Conservation (phyloP, 2,888 invertebrate genomes). For the Ophioninae sp. region DNA sequence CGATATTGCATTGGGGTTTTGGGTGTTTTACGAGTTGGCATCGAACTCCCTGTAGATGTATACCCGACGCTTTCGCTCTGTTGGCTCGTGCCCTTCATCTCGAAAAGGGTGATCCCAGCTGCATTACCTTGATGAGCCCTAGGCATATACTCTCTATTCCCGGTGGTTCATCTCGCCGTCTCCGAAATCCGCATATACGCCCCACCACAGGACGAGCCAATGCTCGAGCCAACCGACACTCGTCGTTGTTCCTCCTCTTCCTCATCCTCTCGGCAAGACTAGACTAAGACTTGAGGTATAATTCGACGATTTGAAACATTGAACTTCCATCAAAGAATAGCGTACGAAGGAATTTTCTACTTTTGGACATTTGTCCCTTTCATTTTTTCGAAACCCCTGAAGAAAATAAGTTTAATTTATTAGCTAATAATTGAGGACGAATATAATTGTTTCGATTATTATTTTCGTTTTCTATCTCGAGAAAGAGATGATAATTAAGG, state of each 20-base stretch:
- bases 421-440: no score
- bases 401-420: no score
- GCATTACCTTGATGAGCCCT: constrained; percentile 80
- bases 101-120: constrained; percentile 77
- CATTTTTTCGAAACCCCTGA: no score
- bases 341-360: not conserved
- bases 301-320: constrained; percentile 14
- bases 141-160: constrained; percentile 66
- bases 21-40: not conserved
- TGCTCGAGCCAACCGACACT: constrained; percentile 44
- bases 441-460: no score
- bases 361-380: no score
- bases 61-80: constrained; percentile 30
- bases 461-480: no score
- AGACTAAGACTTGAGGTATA: constrained; percentile 38
- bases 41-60: not conserved
- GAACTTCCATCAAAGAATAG: constrained; percentile 3
- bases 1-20: not conserved
- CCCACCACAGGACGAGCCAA: constrained; percentile 32
- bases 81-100: constrained; percentile 35
- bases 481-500: no score
- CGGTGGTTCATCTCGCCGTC: constrained; percentile 50
- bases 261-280: constrained; percentile 50
- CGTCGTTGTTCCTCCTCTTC: constrained; percentile 26
- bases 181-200: constrained; percentile 35